Conservation (phyloP, 2,113 vertebrate genomes). For the Galbula dea region DNA sequence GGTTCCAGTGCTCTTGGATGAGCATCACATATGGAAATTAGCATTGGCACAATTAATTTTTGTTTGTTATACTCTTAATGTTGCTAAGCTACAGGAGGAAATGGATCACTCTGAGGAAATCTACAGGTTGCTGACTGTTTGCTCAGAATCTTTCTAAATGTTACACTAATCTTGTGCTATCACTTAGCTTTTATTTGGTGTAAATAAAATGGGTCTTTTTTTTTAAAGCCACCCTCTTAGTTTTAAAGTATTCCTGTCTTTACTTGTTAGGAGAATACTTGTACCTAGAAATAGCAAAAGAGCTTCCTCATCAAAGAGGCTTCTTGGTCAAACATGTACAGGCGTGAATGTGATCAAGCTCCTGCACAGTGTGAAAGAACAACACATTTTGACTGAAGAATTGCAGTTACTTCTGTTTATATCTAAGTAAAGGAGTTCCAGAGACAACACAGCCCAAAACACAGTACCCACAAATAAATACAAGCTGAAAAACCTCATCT, state of each 20-base stretch:
- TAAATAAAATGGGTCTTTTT: constrained; percentile 59
- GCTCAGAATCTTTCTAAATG: constrained; percentile 68
- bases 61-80: constrained; percentile 62
- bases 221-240: constrained; percentile 48
- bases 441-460: background rate
- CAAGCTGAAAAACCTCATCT: constrained; percentile 7
- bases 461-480: constrained; percentile 48
- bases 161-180: constrained; percentile 50
- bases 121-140: constrained; percentile 67
- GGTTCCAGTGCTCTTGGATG: constrained; percentile 41
- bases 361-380: constrained; percentile 42
- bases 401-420: constrained; percentile 57
- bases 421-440: constrained; percentile 46
- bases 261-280: constrained; percentile 47
- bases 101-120: constrained; percentile 46
- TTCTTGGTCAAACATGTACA: constrained; percentile 65
- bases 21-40: constrained; percentile 35
- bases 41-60: constrained; percentile 63
- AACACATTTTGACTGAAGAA: constrained; percentile 48
- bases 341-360: constrained; percentile 53
- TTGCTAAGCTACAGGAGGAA: constrained; percentile 62
- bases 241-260: constrained; percentile 45
- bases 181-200: constrained; percentile 68
- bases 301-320: constrained; percentile 45
- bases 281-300: constrained; percentile 63